Conservation (phyloP, 2,113 vertebrate genomes). For the Myrmophylax atrothorax region DNA sequence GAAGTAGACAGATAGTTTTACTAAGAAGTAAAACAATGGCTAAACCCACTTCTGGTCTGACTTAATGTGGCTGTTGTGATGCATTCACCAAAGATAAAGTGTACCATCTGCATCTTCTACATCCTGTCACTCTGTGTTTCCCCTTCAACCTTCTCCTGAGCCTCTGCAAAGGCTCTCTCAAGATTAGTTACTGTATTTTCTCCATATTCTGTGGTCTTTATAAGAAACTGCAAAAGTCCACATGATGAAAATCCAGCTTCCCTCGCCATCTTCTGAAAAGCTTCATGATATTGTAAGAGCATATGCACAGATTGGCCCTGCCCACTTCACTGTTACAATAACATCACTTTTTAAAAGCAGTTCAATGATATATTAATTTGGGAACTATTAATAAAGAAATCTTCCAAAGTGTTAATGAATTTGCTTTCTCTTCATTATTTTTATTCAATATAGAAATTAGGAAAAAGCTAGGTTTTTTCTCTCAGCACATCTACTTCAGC, state of each 20-base stretch:
- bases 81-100: background rate
- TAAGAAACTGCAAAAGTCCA: background rate
- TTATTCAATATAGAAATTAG: background rate
- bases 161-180: background rate
- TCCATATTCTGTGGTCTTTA: background rate
- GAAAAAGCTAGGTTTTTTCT: background rate
- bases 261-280: background rate
- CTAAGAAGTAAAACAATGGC: background rate
- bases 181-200: background rate
- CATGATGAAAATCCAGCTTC: background rate
- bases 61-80: background rate
- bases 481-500: background rate
- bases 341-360: background rate
- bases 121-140: background rate
- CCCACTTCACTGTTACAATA: background rate
- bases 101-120: background rate
- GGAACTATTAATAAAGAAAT: background rate
- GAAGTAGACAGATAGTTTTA: background rate
- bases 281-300: background rate
- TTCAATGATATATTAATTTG: slow-evolving; percentile 6
- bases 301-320: background rate
- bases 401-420: background rate
- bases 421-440: slow-evolving; percentile 26
- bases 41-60: background rate
- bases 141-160: background rate